A percentile compares a stretch with the other conserved stretches of the same genome.
phyloP scores from a whole-genome alignment of 2,888 invertebrate genomes.

The Sycophila texana region DNA sequence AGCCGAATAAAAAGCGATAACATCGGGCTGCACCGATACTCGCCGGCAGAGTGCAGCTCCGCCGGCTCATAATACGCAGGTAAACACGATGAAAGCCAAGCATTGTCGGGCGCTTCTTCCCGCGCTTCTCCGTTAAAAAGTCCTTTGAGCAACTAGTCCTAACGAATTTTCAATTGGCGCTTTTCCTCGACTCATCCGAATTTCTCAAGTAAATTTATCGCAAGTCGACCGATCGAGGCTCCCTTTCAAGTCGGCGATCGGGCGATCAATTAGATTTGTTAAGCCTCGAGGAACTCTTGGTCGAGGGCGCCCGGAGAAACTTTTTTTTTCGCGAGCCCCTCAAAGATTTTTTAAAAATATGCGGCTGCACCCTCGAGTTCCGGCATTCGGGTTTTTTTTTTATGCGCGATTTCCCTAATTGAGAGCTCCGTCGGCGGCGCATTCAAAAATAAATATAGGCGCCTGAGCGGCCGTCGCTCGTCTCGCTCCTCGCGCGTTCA shows the following conservation, averaged over 20 bases:
- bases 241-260: conserved; percentile 22
- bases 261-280: conserved; percentile 30
- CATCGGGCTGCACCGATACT: conserved; percentile 23
- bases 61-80: conserved; percentile 6
- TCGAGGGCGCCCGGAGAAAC: conserved; percentile 1
- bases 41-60: conserved; percentile 51
- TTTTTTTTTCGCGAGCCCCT: conserved; percentile 9
- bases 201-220: neutral
- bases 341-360: conserved; percentile 26
- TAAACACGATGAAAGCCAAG: conserved; percentile 35
- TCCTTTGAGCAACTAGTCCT: conserved; percentile 61
- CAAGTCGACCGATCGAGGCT: neutral
- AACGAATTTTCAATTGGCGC: neutral
- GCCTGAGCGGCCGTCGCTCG: neutral
- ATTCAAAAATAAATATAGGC: conserved; percentile 32
- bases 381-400: conserved; percentile 27
- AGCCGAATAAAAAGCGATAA: conserved; percentile 11
- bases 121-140: conserved; percentile 65
- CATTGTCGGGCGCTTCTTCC: too few relatives aligned
- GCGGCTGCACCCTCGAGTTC: neutral
- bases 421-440: conserved; percentile 43
- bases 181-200: too few relatives aligned
- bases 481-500: conserved; percentile 19
- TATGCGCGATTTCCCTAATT: conserved; percentile 58
- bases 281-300: conserved; percentile 13